phyloP scores from a whole-genome alignment of 1,140 invertebrate genomes.

The Brachionus sp. region DNA sequence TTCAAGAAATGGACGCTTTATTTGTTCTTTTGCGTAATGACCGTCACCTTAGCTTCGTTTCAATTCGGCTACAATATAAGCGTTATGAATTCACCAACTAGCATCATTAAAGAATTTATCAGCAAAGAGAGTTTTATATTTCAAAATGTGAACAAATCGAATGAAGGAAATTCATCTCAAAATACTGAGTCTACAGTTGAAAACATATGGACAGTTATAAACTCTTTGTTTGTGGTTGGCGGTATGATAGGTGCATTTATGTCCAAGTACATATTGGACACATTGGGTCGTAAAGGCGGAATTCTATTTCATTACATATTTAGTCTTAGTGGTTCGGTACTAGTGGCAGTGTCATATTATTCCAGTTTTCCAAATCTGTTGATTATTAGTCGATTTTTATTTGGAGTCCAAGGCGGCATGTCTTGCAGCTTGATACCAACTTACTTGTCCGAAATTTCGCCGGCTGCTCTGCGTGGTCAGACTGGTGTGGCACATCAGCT shows the following conservation, averaged over 20 bases:
- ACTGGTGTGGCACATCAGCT: conserved; percentile 81
- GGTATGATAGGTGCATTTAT: conserved; percentile 67
- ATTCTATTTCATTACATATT: conserved; percentile 75
- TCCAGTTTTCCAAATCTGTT: neutral
- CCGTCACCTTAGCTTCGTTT: conserved; percentile 9
- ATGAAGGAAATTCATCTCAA: neutral
- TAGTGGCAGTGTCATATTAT: conserved; percentile 74
- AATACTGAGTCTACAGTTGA: neutral
- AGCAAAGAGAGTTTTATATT: neutral
- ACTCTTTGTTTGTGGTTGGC: conserved; percentile 36
- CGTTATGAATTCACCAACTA: conserved; percentile 5
- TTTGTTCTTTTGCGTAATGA: conserved; percentile 31
- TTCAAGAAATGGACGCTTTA: conserved; percentile 35
- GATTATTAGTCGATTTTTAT: conserved; percentile 38
- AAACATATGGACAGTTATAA: conserved; percentile 7
- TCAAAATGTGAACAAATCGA: neutral
- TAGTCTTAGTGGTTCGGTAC: conserved; percentile 89
- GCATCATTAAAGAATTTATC: conserved; percentile 3
- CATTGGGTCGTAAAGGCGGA: conserved; percentile 70
- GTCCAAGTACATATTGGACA: conserved; percentile 72
- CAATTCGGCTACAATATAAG: conserved; percentile 45
- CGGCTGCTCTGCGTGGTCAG: conserved; percentile 80
- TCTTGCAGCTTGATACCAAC: conserved; percentile 78
- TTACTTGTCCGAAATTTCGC: conserved; percentile 96
- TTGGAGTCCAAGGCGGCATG: conserved; percentile 72